Evolutionary conservation across 2,797 vertebrate genomes (phyloP).

Genomic region (Anniella stebbinsi): DNA sequence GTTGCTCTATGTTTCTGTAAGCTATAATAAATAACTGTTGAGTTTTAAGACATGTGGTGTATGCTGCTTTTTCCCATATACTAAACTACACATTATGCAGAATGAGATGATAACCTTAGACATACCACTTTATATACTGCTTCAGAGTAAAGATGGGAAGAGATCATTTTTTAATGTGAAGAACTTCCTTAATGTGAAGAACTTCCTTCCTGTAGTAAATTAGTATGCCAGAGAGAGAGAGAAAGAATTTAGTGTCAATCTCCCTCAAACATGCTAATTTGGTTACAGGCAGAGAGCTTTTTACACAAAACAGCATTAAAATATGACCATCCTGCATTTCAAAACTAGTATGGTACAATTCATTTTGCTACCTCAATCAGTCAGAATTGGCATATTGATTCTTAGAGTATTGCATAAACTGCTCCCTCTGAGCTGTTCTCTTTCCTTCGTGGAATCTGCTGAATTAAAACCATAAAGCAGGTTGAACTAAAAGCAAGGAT

Average conservation of each 20-base stretch:
- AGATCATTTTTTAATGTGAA: background rate
- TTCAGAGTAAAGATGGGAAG: background rate
- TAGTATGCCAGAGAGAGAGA: background rate
- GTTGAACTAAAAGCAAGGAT: too few relatives aligned
- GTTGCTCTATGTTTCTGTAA: too few relatives aligned
- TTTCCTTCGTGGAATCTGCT: constrained; percentile 3
- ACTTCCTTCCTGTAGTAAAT: background rate
- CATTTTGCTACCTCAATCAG: background rate
- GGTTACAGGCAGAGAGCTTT: background rate
- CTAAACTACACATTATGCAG: background rate
- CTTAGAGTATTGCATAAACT: constrained; percentile 41
- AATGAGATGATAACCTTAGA: background rate
- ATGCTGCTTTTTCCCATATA: background rate
- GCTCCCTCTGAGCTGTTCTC: background rate
- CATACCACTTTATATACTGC: background rate
- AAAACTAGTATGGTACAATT: background rate
- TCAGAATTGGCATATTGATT: background rate
- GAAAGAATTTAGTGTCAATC: background rate
- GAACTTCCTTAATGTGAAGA: background rate
- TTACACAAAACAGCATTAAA: background rate
- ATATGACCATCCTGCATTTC: background rate
- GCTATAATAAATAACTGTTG: too few relatives aligned
- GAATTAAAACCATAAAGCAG: background rate
- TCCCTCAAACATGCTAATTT: background rate
- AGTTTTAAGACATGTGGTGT: too few relatives aligned